A percentile compares a stretch with the other conserved stretches of the same genome.
These are phyloP conservation scores for Habrosyne pyritoides DNA, from an alignment of 2,888 invertebrate genomes.

Conservation along the genomic window DNA sequence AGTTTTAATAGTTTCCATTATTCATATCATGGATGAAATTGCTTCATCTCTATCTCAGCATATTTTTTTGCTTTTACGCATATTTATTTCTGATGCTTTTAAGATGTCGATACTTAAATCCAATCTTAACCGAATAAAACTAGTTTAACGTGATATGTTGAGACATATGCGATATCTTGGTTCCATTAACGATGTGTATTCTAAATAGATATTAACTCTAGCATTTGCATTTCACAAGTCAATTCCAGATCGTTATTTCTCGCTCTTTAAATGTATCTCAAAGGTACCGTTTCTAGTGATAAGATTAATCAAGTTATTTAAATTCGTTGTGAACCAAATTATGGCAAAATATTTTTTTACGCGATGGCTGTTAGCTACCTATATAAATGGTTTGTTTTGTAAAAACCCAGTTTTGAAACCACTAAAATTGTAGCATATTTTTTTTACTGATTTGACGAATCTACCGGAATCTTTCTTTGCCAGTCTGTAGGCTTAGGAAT, in stretches of 20 bases:
- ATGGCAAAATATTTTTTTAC: background rate
- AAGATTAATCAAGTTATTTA: background rate
- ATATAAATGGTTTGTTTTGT: too few relatives aligned
- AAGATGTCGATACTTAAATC: background rate
- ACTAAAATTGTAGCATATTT: too few relatives aligned
- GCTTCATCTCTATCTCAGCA: too few relatives aligned
- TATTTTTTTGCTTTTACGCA: too few relatives aligned
- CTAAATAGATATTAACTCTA: background rate
- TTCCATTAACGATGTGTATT: background rate
- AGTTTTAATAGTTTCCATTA: too few relatives aligned
- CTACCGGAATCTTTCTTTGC: too few relatives aligned
- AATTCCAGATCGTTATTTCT: background rate
- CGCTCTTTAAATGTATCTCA: background rate
- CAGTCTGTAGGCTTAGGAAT: too few relatives aligned
- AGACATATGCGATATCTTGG: background rate
- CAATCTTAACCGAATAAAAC: background rate
- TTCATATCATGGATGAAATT: too few relatives aligned
- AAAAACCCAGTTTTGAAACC: too few relatives aligned
- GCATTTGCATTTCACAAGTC: background rate
- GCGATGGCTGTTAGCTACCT: too few relatives aligned
- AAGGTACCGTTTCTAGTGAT: background rate
- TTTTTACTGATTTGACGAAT: too few relatives aligned
- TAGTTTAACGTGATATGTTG: background rate
- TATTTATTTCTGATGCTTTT: background rate
- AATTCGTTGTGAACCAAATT: background rate